Evolutionary conservation across 2,797 vertebrate species (phyloP).

Genomic region (Choloepus didactylus): DNA sequence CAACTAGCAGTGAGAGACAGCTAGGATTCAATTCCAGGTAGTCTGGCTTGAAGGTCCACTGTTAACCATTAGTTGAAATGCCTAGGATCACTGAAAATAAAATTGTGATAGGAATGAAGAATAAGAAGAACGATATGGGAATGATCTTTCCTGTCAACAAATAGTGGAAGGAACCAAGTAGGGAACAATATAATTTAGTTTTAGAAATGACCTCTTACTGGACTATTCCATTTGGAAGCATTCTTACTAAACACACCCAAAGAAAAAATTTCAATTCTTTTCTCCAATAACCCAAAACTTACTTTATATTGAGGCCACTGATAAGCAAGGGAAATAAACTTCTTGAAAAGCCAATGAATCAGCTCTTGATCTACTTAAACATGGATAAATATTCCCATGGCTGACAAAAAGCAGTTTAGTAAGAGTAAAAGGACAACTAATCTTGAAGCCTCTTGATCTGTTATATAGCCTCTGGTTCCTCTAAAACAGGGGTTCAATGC

Average conservation of each 20-base stretch:
- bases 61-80: slow-evolving; percentile 46
- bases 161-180: not conserved
- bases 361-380: not conserved
- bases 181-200: not conserved
- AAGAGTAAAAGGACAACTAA: slow-evolving; percentile 29
- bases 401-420: not conserved
- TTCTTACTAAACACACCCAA: not conserved
- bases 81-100: slow-evolving; percentile 13
- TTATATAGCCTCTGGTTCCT: not conserved
- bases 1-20: not conserved
- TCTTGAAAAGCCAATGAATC: slow-evolving; percentile 4
- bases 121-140: not conserved
- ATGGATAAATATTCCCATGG: not conserved
- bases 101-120: slow-evolving; percentile 10
- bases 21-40: slow-evolving; percentile 4
- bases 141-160: slow-evolving; percentile 40
- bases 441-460: not conserved
- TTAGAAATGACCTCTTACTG: slow-evolving; percentile 10
- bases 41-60: not conserved
- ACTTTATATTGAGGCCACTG: not conserved
- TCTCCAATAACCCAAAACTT: not conserved
- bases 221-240: not conserved
- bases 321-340: slow-evolving; percentile 15
- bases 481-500: not conserved
- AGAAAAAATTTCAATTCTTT: slow-evolving; percentile 24